Evolutionary conservation across 2,888 invertebrate species (phyloP), one percentile per base, ranked within the genome.

Genomic region (Patella ulyssiponensis): DNA sequence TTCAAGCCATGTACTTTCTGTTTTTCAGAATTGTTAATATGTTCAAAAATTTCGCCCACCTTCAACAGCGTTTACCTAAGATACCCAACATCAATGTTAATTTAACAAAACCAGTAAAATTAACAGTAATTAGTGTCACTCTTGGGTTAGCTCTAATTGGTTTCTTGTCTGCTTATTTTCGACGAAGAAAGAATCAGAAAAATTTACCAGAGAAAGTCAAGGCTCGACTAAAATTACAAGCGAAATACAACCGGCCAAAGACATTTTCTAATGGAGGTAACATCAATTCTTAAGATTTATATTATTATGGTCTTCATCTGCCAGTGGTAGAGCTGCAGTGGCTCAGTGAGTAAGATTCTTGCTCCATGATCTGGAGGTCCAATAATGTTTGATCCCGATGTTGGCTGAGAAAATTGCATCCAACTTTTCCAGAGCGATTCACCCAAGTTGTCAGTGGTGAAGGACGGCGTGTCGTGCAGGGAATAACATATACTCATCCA

Each of bases 61-160:
- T 80, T n/a, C 80, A 79, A 71, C 76, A 53, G 7, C 73, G 76
- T 12, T 27, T 83, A n/a, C 81, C 83, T 44, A 44, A 71, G 9
- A 76, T 78, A 51, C 23, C 80, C 11, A 70, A 79, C 2, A 72
- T 72, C 54, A 74, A 86, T 17, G 71, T 82, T 11, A 81, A 81
- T 33, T 76, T 86, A 44, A 85, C 90, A 82, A 82, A 85, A 86
- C 77, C 88, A 86, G 84, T 91, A 84, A 91, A 95, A 95, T 94
- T 95, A 79, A 93, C 95, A 78, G 92, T 95, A 87, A 93, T 95
- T 89, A 95, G 95, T 82, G 93, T 96, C 82, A 94, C 95, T 74
- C 94, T 96, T 64, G 96, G 97, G 88, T 94, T 96, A 27, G 94
- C 96, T 12, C 93, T 97, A n/a, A 94, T 97, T 69, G 96, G 96